These are phyloP conservation scores for Malurus cyaneus DNA, from an alignment of 2,113 vertebrate genomes.

Conservation along the genomic window DNA sequence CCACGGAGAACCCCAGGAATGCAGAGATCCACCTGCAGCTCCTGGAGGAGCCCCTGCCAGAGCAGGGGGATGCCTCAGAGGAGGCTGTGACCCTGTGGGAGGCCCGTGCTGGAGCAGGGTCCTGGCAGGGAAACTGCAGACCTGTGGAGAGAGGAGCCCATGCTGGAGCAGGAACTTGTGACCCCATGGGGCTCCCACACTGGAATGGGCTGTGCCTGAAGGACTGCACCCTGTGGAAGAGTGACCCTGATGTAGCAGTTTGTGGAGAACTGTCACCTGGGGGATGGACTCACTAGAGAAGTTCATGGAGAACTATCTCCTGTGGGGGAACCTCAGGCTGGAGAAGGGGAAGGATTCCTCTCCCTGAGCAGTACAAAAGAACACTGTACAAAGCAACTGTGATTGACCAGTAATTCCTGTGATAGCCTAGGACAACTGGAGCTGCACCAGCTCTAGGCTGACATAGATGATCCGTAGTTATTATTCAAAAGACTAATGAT, in stretches of 20 bases:
- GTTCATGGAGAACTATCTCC: fast-evolving
- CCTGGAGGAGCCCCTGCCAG: not conserved
- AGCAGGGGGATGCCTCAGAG: not conserved
- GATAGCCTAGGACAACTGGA: not conserved
- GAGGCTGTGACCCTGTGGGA: not conserved
- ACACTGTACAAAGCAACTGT: not conserved
- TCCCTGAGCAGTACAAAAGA: not conserved
- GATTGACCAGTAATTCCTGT: not conserved
- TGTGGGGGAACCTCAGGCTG: fast-evolving
- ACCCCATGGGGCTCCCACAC: not conserved
- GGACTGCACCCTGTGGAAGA: not conserved
- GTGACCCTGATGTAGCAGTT: not conserved
- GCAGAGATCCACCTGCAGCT: not conserved
- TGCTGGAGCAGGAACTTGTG: not conserved
- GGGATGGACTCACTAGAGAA: not conserved
- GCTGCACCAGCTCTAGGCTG: not conserved
- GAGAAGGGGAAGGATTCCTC: not conserved
- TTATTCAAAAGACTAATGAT: not conserved
- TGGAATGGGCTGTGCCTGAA: not conserved
- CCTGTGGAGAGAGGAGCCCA: not conserved
- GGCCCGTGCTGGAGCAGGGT: not conserved
- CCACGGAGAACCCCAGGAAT: not conserved
- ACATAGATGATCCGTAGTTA: not conserved
- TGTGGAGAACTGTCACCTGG: not conserved
- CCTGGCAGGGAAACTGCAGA: not conserved